phyloP scores from a whole-genome alignment of 2,888 invertebrate species.

The Lomographa bimaculata region DNA sequence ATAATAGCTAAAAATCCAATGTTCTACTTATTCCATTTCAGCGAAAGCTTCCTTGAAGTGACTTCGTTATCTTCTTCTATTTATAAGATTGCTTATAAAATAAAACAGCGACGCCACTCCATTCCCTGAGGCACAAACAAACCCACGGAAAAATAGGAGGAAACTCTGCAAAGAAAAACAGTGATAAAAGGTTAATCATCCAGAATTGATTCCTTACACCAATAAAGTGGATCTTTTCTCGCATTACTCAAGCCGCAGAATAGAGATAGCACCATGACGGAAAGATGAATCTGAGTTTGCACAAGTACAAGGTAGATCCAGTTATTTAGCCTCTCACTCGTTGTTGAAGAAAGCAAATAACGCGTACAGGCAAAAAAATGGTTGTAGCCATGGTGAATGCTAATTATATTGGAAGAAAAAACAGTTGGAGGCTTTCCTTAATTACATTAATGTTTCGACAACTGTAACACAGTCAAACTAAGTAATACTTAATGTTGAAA shows the following conservation, averaged over 20 bases:
- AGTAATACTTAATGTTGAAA: too few species aligned
- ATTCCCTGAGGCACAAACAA: slow-evolving; percentile 29
- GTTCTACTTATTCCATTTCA: slow-evolving; percentile 6
- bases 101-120: slow-evolving; percentile 24
- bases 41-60: slow-evolving; percentile 8
- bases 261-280: slow-evolving; percentile 51
- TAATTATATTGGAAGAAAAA: too few species aligned
- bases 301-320: too few species aligned
- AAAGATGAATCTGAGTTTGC: slow-evolving; percentile 57
- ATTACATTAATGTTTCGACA: too few species aligned
- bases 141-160: slow-evolving; percentile 34
- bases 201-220: slow-evolving; percentile 55
- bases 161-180: slow-evolving; percentile 45
- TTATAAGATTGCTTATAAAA: slow-evolving; percentile 23
- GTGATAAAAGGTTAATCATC: slow-evolving; percentile 60
- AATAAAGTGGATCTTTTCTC: slow-evolving; percentile 51
- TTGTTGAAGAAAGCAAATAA: too few species aligned
- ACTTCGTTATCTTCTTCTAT: slow-evolving; percentile 19
- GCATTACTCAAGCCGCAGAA: slow-evolving; percentile 50
- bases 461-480: too few species aligned
- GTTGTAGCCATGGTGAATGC: too few species aligned
- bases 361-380: too few species aligned
- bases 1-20: not conserved
- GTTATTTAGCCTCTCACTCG: too few species aligned
- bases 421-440: too few species aligned